A percentile compares a stretch with the other conserved stretches of the same genome.
Conservation (phyloP, 2,113 vertebrate genomes). For the Canis aureus region DNA sequence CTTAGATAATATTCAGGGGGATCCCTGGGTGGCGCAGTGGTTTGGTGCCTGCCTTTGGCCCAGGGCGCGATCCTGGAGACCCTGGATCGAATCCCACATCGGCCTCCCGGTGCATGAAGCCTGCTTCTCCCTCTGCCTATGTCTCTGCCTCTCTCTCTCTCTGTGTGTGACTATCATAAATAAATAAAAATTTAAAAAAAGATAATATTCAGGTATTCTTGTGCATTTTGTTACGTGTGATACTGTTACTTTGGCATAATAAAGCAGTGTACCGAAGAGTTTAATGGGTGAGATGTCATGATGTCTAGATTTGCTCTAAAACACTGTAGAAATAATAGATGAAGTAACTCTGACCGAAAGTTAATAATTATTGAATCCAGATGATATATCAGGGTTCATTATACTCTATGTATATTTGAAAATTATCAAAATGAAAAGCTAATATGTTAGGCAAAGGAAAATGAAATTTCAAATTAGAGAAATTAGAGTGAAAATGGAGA, state of each 20-base stretch:
- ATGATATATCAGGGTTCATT: neutral
- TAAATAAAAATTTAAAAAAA: neutral
- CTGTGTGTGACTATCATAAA: too few species aligned
- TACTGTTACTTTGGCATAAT: neutral
- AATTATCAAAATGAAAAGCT: conserved; percentile 15
- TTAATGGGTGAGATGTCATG: neutral
- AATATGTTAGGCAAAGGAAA: conserved; percentile 14
- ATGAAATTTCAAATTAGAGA: conserved; percentile 34
- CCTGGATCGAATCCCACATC: too few species aligned
- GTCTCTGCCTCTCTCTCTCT: too few species aligned
- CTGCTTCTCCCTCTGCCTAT: too few species aligned
- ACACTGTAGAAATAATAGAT: conserved; percentile 25
- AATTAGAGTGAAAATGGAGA: neutral
- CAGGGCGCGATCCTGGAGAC: too few species aligned
- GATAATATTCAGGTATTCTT: neutral
- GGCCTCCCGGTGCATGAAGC: too few species aligned
- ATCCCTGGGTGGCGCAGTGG: too few species aligned
- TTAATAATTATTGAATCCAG: conserved; percentile 1
- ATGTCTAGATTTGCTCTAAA: neutral
- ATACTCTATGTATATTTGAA: neutral
- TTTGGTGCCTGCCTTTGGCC: too few species aligned
- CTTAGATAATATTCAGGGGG: neutral
- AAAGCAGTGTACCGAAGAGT: neutral
- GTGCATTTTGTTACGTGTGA: neutral
- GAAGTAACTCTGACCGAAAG: neutral